Evolutionary conservation across 2,888 invertebrate species (phyloP), one percentile per base, ranked within the genome.

Genomic region (Steinernema hermaphroditum): DNA sequence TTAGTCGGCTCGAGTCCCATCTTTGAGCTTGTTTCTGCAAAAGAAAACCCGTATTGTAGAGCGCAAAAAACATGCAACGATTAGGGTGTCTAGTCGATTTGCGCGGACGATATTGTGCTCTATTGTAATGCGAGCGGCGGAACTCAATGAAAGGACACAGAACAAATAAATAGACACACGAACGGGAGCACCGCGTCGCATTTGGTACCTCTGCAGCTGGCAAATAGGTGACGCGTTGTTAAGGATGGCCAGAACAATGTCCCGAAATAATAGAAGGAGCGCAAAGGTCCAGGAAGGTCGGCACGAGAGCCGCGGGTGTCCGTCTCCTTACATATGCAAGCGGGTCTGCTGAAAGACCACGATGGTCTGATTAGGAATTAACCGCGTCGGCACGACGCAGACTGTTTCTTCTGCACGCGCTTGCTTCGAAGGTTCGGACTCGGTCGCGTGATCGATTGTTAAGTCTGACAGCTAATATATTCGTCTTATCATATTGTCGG

Each of bases 401-500:
- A 62, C 27, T 16, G 16, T 32, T 62, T 29, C 32, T 46, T 9
- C 34, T 19, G 29, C 32, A 32, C 62, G 22, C 24, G 54, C 27
- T 54, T 4, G 46, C 46, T 46, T 2, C 22, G n/a, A 46, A 46
- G 46, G 46, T 19, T 19, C 22, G 9, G 62, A 14, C 1, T 62
- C 54, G 29, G n/a, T 62, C 2, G 62, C 32, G 62, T 62, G 62
- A 62, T 62, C 62, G 62, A 62, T 62, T 32, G 62, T 16, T 1
- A 22, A 32, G 6, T 14, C 27, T 14, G 16, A 32, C 9, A 29
- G 29, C 34, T 29, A 62, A 29, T 27, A 32, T 27, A 62, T 62
- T 29, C 32, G 62, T 32, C 62, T 62, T 62, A 62, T 62, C 62
- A 54, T 24, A n/a, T n/a, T n/a, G n/a, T 37, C 37, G 6, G 37